Evolutionary conservation across 2,113 vertebrate species (phyloP), one percentile per base, ranked within the genome.

Genomic region (Fregetta grallaria): DNA sequence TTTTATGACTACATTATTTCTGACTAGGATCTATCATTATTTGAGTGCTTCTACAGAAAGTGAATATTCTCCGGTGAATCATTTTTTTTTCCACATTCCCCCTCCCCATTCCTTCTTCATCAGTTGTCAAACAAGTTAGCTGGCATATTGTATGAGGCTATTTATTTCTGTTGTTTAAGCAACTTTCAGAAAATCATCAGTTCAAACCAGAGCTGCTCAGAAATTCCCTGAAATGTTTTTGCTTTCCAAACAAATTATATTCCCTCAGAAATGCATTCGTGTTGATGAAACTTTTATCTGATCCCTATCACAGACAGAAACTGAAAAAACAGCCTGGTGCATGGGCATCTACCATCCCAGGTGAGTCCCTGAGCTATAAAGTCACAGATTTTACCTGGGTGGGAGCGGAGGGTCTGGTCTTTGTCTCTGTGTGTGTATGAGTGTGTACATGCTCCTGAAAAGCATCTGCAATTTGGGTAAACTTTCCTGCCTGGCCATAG

Each of bases 1-100:
- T 81, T 90, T 88, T 50, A 81, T 70, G 53, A n/a, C 76, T 92
- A 66, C 74, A 56, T 90, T 85, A 56, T 68, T 96, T 90, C 58
- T 56, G 50, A 79, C 32, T 32, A 42, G 27, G 47, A 65, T 56
- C 81, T 76, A 44, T 62, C 52, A 73, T 83, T 61, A 77, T 32
- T 77, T 90, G 66, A 19, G 7, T 80, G 12, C 58, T 76, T 81
- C 40, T 23, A 68, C 13, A 85, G 55, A 77, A n/a, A 36, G 74
- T 15, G 45, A 21, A 80, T 91, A 74, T 73, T 80, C 86, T 81
- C 83, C 92, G 53, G 88, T 78, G 50, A 74, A 72, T 70, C 0
- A 36, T 65, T 75, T 61, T 67, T 67, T 71, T 49, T 79, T 16
- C 21, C 23, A 52, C 16, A 12, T 85, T 59, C 14, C 30, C 30